Base-by-base conservation (phyloP, 2,113 vertebrate species). In the Chaetodon trifascialis region DNA sequence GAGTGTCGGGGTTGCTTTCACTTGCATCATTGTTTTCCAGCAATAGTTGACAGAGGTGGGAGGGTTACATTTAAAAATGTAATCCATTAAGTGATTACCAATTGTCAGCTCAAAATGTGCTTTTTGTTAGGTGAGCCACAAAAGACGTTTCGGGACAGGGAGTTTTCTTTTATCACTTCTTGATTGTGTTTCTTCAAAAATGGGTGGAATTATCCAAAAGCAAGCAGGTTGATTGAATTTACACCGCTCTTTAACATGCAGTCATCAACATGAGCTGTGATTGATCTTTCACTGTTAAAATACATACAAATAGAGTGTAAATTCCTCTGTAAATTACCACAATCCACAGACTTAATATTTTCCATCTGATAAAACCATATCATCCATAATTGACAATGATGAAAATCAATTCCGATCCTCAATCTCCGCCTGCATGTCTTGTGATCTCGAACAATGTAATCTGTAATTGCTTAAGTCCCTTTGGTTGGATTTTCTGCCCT, bases 1-100 rank as follows among this genome's bases (percentile, higher is more conserved):
- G 68, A 73, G 63, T 69, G 86, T 11, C 42, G 46, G 58, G 63
- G 83, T 92, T 91, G 86, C 87, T 72, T 77, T 84, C 55, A 80
- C 80, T 91, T 91, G 89, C 89, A 88, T 93, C 88, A 90, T 83
- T 87, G 74, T 78, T 88, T 84, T 72, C 73, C 59, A 51, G 69
- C 60, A 46, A 42, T 36, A 44, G 54, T 40, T 87, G 75, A 85
- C 73, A 86, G 88, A 86, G 79, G 80, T 85, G 81, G 73, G 73
- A 77, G 52, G 79, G 60, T 73, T 80, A 76, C 34, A 56, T 88
- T 87, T 82, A 42, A 86, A 25, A 88, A 71, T 71, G 47, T 74
- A 76, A 90, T 80, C 79, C 75, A 86, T 85, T 88, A 69, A 90
- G 65, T 76, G 65, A 73, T 80, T 83, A 89, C 30, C 64, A 25